phyloP scores from a whole-genome alignment of 2,113 vertebrate species.

The Anser brachyrhynchus region DNA sequence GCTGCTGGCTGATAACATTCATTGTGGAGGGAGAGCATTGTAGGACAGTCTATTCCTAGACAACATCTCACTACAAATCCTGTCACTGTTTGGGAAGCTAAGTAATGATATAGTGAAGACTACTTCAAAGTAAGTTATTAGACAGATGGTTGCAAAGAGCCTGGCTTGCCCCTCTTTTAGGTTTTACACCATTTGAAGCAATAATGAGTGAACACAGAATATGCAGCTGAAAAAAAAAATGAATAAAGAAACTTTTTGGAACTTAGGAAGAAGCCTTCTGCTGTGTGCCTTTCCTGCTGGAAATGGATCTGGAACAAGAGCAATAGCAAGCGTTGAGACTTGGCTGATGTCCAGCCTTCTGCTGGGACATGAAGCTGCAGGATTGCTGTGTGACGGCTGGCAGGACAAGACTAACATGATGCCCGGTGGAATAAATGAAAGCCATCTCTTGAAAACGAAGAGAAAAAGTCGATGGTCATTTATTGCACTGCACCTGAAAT shows the following conservation, averaged over 20 bases:
- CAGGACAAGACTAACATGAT: background rate
- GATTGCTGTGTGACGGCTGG: background rate
- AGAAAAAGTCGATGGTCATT: background rate
- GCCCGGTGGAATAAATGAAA: background rate
- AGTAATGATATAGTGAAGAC: background rate
- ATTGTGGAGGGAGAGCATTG: background rate
- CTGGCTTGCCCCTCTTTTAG: background rate
- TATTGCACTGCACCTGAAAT: background rate
- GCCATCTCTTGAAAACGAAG: background rate
- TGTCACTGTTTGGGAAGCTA: background rate
- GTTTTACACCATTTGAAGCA: background rate
- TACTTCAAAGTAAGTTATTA: constrained; percentile 14
- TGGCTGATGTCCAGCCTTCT: background rate
- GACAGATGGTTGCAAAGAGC: background rate
- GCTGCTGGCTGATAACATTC: background rate
- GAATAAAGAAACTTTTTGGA: background rate
- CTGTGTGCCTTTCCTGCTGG: background rate
- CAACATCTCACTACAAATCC: background rate
- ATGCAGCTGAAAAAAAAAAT: background rate
- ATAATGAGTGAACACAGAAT: background rate
- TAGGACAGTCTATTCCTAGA: background rate
- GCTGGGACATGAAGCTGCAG: background rate
- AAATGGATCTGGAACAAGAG: background rate
- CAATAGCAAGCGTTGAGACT: background rate
- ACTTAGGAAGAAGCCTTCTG: background rate